These are phyloP conservation scores for Styela clava DNA, from an alignment of 23 tunicate genomes.

Conservation along the genomic window DNA sequence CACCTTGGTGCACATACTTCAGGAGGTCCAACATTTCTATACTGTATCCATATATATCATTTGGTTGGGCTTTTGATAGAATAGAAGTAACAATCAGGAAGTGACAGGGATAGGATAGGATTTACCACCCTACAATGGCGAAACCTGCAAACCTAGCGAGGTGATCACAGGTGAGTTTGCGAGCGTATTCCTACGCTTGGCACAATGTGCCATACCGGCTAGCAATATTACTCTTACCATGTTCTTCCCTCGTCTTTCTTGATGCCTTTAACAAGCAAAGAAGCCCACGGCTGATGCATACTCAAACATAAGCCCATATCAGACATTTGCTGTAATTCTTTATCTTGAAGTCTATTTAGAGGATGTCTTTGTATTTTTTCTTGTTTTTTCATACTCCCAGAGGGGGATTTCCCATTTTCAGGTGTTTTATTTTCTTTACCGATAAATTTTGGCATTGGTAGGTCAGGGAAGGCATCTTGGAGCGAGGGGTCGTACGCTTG, in stretches of 20 bases:
- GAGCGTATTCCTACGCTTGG: too few species aligned
- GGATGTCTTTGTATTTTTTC: background rate
- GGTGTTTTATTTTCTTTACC: background rate
- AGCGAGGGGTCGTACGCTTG: constrained; percentile 8
- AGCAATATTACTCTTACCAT: too few species aligned
- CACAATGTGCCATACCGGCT: too few species aligned
- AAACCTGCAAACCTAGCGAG: too few species aligned
- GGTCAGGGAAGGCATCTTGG: constrained; percentile 25
- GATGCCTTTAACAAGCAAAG: constrained; percentile 81
- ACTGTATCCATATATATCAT: too few species aligned
- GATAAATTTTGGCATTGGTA: constrained; percentile 30
- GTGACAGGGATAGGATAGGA: too few species aligned
- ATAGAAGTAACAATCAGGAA: too few species aligned
- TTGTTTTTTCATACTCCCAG: constrained; percentile 12
- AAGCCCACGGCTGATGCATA: constrained; percentile 99
- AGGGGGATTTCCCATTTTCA: background rate
- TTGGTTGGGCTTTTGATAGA: too few species aligned
- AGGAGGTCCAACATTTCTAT: too few species aligned
- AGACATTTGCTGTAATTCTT: constrained; percentile 58
- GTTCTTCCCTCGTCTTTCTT: constrained; percentile 90
- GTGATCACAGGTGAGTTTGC: too few species aligned
- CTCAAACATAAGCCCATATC: constrained; percentile 88
- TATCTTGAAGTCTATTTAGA: constrained; percentile 64
- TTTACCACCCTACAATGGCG: too few species aligned
- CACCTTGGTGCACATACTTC: too few species aligned